These are phyloP conservation scores for Icerya purchasi DNA, from an alignment of 2,888 invertebrate species.

Conservation along the genomic window DNA sequence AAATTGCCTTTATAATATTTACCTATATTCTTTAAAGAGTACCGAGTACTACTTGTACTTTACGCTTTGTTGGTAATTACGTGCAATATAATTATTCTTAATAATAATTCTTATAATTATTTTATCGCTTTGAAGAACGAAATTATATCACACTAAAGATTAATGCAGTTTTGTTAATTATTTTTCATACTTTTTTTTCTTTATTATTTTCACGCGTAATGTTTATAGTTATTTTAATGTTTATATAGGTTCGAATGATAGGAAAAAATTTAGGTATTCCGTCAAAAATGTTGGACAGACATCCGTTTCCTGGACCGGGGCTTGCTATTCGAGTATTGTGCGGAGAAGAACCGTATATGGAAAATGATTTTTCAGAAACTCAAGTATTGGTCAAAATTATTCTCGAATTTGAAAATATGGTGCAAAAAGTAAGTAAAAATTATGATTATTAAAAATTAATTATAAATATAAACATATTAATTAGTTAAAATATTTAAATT, in stretches of 20 bases:
- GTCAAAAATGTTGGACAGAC: conserved; percentile 65
- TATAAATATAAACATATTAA: neutral
- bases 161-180: too few species aligned
- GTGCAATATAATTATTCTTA: too few species aligned
- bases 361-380: conserved; percentile 86
- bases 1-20: too few species aligned
- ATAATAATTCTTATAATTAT: too few species aligned
- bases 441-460: neutral
- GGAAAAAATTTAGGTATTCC: conserved; percentile 81
- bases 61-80: too few species aligned
- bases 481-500: neutral
- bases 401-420: conserved; percentile 77
- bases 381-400: conserved; percentile 85
- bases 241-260: conserved; percentile 45
- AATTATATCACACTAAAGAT: too few species aligned
- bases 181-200: too few species aligned
- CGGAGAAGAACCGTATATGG: conserved; percentile 83
- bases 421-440: conserved; percentile 37
- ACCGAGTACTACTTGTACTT: too few species aligned
- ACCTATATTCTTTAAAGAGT: too few species aligned
- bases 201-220: too few species aligned
- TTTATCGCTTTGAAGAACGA: too few species aligned
- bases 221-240: neutral
- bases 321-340: conserved; percentile 90
- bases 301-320: conserved; percentile 98